phyloP scores from a whole-genome alignment of 2,888 invertebrate species.

The Euplagia quadripunctaria region DNA sequence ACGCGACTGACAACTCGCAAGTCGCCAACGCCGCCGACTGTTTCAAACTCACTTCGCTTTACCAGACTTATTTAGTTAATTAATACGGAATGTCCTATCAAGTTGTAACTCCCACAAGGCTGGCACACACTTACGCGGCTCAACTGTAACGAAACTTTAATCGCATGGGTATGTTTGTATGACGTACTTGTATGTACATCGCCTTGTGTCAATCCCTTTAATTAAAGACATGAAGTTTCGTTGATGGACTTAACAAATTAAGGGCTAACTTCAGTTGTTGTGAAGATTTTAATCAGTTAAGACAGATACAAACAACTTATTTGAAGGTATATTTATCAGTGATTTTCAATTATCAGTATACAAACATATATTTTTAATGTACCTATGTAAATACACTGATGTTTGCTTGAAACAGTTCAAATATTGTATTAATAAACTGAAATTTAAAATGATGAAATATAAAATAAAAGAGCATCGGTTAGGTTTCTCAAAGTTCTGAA shows the following conservation, averaged over 20 bases:
- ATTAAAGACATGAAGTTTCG: constrained; percentile 70
- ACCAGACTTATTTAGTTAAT: constrained; percentile 86
- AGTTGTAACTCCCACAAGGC: constrained; percentile 81
- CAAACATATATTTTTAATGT: neutral
- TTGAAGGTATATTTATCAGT: neutral
- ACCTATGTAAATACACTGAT: neutral
- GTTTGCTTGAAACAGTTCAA: neutral
- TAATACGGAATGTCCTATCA: constrained; percentile 86
- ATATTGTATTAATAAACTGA: constrained; percentile 16
- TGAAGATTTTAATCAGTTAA: constrained; percentile 31
- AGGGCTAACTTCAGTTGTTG: constrained; percentile 50
- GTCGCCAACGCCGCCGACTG: constrained; percentile 78
- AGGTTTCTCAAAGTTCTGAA: constrained; percentile 74
- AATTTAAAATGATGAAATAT: constrained; percentile 63
- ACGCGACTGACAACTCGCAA: constrained; percentile 85
- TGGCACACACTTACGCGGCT: constrained; percentile 74
- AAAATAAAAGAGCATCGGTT: constrained; percentile 65
- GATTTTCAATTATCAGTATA: neutral
- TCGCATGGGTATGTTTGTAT: constrained; percentile 70
- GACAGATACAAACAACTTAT: constrained; percentile 1
- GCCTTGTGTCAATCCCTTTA: constrained; percentile 68
- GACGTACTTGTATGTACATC: constrained; percentile 56
- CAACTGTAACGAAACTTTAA: constrained; percentile 79
- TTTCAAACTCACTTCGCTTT: constrained; percentile 78
- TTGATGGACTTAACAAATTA: constrained; percentile 60